phyloP scores from a whole-genome alignment of 1,140 invertebrate genomes.

The Portunus trituberculatus region DNA sequence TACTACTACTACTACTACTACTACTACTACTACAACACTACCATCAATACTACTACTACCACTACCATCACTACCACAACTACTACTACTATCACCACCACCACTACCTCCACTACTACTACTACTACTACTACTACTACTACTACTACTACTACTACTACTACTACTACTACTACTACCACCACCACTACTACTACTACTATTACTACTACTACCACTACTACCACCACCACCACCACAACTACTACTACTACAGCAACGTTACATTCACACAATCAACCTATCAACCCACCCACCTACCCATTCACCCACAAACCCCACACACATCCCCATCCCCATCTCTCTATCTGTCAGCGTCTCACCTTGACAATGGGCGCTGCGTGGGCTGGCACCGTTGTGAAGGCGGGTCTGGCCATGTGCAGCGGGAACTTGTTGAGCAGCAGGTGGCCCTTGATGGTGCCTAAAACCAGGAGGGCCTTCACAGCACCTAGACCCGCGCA shows the following conservation, averaged over 20 bases:
- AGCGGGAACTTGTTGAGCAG: slow-evolving; percentile 65
- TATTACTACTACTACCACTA: neutral
- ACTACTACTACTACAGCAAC: neutral
- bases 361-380: slow-evolving; percentile 59
- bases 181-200: neutral
- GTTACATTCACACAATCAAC: no score
- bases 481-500: slow-evolving; percentile 63
- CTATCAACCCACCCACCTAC: neutral
- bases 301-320: neutral
- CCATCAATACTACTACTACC: neutral
- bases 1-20: slow-evolving; percentile 5
- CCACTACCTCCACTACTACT: neutral
- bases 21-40: neutral
- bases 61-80: slow-evolving; percentile 3
- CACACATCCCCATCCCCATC: neutral
- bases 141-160: neutral
- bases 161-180: neutral
- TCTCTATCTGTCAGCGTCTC: neutral
- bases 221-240: neutral
- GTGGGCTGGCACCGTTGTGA: slow-evolving; percentile 48
- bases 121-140: neutral
- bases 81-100: no score
- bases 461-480: slow-evolving; percentile 71
- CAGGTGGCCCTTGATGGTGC: slow-evolving; percentile 58
- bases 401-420: slow-evolving; percentile 50